These are phyloP conservation scores for Temnothorax curvispinosus DNA, from an alignment of 1,140 invertebrate species.

Conservation along the genomic window DNA sequence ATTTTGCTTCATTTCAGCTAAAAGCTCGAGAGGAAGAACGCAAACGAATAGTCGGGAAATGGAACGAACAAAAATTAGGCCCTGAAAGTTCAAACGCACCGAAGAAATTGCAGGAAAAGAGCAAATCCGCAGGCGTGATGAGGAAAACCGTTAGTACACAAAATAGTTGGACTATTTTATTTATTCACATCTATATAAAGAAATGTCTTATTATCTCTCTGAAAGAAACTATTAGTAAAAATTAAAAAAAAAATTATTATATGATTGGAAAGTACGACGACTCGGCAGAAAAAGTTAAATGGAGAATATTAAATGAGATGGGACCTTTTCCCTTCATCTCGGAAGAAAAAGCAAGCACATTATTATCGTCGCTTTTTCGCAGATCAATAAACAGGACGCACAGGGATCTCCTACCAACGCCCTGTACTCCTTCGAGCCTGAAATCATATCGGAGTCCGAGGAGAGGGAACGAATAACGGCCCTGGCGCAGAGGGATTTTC, in stretches of 20 bases:
- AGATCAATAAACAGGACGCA: constrained; percentile 54
- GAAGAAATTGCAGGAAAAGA: constrained; percentile 39
- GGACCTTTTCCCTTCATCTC: not conserved
- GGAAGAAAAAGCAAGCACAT: not conserved
- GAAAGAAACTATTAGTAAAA: constrained; percentile 5
- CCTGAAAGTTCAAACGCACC: constrained; percentile 66
- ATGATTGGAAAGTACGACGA: not conserved
- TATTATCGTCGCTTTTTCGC: constrained; percentile 6
- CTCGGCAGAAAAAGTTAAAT: not conserved
- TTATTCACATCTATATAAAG: not conserved
- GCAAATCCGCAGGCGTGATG: not conserved
- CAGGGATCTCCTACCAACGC: constrained; percentile 26
- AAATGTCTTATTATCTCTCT: not conserved
- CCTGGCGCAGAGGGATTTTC: constrained; percentile 87
- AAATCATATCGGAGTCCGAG: constrained; percentile 88
- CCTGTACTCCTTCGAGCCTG: constrained; percentile 87
- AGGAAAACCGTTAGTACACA: constrained; percentile 41
- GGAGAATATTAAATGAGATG: not conserved
- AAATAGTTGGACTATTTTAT: not conserved
- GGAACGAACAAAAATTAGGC: constrained; percentile 73
- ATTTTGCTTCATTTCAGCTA: constrained; percentile 60
- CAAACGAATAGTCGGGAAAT: constrained; percentile 73
- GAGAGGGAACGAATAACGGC: constrained; percentile 87
- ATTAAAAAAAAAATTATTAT: constrained; percentile 35
- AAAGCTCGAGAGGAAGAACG: constrained; percentile 77